These are phyloP conservation scores for Xestoiulus laeticollis DNA, from an alignment of 2,888 invertebrate genomes.

Conservation along the genomic window DNA sequence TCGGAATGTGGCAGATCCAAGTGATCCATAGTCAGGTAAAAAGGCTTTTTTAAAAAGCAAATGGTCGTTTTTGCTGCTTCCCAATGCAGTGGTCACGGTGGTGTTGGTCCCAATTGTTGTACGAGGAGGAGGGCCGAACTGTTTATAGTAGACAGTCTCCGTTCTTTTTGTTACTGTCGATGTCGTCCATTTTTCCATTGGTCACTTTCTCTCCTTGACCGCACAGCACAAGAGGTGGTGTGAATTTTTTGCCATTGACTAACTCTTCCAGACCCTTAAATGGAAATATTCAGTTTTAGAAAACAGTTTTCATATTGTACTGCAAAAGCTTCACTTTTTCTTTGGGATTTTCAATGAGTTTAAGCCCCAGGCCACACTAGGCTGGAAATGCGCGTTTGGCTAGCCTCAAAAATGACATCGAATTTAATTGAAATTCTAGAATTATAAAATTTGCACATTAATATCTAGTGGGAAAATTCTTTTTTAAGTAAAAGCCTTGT, in stretches of 20 bases:
- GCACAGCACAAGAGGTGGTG: conserved; percentile 72
- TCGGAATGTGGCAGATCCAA: conserved; percentile 39
- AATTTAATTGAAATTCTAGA: too few species aligned
- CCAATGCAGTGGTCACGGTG: not conserved
- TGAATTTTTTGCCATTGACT: conserved; percentile 74
- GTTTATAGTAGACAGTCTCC: conserved; percentile 25
- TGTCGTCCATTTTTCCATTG: conserved; percentile 42
- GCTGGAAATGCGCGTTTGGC: too few species aligned
- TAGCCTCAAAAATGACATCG: too few species aligned
- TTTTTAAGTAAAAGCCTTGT: too few species aligned
- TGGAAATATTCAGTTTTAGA: not conserved
- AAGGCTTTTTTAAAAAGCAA: conserved; percentile 39
- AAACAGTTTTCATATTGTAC: not conserved
- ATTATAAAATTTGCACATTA: too few species aligned
- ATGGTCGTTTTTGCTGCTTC: conserved; percentile 12
- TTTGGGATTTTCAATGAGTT: not conserved
- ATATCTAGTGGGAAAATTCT: too few species aligned
- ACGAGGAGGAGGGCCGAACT: not conserved
- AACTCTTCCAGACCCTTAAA: conserved; percentile 72
- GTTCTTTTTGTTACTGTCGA: conserved; percentile 42
- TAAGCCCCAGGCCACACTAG: too few species aligned
- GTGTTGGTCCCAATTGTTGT: conserved; percentile 17
- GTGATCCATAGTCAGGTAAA: conserved; percentile 25
- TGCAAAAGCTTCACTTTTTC: not conserved
- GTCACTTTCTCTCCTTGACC: conserved; percentile 51